A percentile compares a stretch with the other conserved stretches of the same genome.
phyloP scores from a whole-genome alignment of 2,797 vertebrate genomes.

The Cirrhinus mrigala region DNA sequence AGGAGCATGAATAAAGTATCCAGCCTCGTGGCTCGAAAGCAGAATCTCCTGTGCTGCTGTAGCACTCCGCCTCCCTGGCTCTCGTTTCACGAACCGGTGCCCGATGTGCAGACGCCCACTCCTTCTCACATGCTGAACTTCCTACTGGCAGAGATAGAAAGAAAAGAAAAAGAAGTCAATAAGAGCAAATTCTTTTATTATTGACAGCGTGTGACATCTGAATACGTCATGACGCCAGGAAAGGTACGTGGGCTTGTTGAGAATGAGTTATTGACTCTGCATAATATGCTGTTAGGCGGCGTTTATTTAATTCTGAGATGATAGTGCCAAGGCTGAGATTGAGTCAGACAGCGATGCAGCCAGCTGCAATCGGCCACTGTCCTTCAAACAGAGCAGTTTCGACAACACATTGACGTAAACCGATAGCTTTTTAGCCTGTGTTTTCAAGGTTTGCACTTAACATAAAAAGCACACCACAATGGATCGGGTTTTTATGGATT shows the following conservation, averaged over 20 bases:
- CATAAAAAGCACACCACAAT: constrained; percentile 18
- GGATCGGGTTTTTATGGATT: constrained; percentile 15
- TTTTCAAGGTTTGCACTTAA: constrained; percentile 13
- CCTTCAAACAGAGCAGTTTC: constrained; percentile 26
- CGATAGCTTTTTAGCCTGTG: not conserved
- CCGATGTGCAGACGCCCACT: constrained; percentile 49
- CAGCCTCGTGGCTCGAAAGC: constrained; percentile 63
- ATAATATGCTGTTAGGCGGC: constrained; percentile 6
- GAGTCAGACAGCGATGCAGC: constrained; percentile 28
- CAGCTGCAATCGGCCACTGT: constrained; percentile 38
- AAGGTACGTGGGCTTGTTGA: constrained; percentile 9
- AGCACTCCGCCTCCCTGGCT: constrained; percentile 43
- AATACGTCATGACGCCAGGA: not conserved
- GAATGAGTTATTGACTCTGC: constrained; percentile 27
- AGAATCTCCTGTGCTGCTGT: constrained; percentile 27
- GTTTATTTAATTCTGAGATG: constrained; percentile 33
- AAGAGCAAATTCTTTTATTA: constrained; percentile 2
- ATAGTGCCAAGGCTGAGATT: constrained; percentile 39
- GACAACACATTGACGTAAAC: not conserved
- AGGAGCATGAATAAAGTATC: constrained; percentile 79
- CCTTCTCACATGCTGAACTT: constrained; percentile 50
- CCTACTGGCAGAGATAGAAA: constrained; percentile 33
- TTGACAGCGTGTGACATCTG: not conserved
- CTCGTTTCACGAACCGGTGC: constrained; percentile 50
- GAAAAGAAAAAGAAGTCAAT: constrained; percentile 14